These are phyloP conservation scores for Echinometra lucunter DNA, from an alignment of 53 echinoderm and acorn worm species.

Conservation along the genomic window DNA sequence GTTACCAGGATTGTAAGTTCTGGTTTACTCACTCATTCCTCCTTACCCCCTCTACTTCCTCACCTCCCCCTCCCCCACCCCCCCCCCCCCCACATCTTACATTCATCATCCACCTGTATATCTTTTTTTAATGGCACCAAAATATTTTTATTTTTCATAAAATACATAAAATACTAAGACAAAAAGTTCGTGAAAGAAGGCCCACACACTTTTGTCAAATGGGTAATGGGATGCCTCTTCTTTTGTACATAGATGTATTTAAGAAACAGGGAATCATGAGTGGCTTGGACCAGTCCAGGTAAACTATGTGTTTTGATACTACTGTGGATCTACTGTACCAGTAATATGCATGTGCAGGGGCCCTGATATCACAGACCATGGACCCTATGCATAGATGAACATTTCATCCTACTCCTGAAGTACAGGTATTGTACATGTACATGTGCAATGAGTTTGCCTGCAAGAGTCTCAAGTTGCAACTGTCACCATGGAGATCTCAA, in stretches of 20 bases:
- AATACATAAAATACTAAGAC: too few species aligned
- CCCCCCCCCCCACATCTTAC: too few species aligned
- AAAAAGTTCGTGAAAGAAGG: too few species aligned
- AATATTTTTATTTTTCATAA: too few species aligned
- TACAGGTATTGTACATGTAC: not conserved
- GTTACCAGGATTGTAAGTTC: too few species aligned
- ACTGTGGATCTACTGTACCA: not conserved
- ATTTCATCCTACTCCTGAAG: not conserved
- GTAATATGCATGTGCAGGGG: not conserved
- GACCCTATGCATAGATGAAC: not conserved
- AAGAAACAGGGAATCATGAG: not conserved
- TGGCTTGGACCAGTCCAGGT: not conserved
- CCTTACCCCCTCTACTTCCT: not conserved
- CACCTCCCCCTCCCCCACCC: too few species aligned
- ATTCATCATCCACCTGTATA: too few species aligned
- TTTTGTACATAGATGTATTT: too few species aligned
- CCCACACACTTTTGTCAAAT: too few species aligned
- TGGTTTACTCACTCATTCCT: not conserved
- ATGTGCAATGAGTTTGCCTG: not conserved
- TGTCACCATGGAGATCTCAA: slow-evolving; percentile 13
- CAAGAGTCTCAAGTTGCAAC: slow-evolving; percentile 18
- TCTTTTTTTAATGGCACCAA: too few species aligned
- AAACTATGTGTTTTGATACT: not conserved
- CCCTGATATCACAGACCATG: not conserved
- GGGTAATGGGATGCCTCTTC: too few species aligned